Evolutionary conservation across 2,113 vertebrate genomes (phyloP).

Genomic region (Girardinichthys multiradiatus): DNA sequence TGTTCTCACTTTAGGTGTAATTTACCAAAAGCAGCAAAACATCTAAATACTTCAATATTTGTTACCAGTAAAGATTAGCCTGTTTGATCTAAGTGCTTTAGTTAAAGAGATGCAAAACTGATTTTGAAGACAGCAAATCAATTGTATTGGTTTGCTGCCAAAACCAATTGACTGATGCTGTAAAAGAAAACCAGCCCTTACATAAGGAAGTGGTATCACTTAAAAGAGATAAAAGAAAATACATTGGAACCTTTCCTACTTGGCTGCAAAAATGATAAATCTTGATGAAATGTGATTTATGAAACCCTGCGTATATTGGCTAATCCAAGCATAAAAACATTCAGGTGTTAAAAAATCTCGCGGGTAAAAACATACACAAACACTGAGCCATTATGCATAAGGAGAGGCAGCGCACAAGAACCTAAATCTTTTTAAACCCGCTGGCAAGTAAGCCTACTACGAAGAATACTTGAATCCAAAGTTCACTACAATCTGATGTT

Average conservation of each 20-base stretch:
- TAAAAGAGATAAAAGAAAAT: not conserved
- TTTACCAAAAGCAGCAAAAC: not conserved
- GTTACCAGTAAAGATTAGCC: not conserved
- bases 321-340: too few species aligned
- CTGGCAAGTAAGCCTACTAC: too few species aligned
- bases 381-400: not conserved
- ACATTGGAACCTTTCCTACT: too few species aligned
- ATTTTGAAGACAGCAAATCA: not conserved
- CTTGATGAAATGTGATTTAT: too few species aligned
- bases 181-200: not conserved
- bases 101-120: not conserved
- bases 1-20: not conserved
- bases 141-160: not conserved
- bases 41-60: not conserved
- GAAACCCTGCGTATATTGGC: too few species aligned
- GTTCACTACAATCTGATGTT: too few species aligned
- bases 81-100: not conserved
- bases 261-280: too few species aligned
- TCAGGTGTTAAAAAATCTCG: too few species aligned
- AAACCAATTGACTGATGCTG: not conserved
- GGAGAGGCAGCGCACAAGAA: too few species aligned
- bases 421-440: too few species aligned
- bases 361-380: not conserved
- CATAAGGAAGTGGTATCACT: not conserved
- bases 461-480: too few species aligned